Conservation (phyloP, 2,113 vertebrate genomes). For the Alexandromys fortis region DNA sequence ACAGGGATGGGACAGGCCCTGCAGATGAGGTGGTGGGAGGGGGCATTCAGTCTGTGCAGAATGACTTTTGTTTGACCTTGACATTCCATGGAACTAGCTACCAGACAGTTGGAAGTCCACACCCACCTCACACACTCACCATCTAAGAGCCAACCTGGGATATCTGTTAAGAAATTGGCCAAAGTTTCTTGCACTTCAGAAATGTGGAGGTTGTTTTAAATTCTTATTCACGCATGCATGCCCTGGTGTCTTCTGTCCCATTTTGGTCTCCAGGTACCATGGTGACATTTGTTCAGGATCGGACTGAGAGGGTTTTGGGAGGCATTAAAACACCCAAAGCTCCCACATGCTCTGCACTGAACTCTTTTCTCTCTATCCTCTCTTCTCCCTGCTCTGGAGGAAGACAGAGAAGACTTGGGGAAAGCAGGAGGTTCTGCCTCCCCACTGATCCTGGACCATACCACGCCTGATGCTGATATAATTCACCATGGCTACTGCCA, state of each 20-base stretch:
- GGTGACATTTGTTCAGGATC: neutral
- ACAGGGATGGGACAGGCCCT: accelerated
- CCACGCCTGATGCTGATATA: accelerated
- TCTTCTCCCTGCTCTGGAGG: neutral
- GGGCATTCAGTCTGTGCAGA: accelerated
- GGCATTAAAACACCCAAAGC: neutral
- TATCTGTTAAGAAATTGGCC: accelerated
- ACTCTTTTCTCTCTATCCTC: neutral
- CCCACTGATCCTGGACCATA: neutral
- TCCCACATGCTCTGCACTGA: neutral
- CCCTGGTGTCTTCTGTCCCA: neutral
- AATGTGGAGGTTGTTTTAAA: neutral
- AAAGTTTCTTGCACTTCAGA: neutral
- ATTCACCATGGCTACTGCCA: neutral
- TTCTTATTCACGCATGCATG: neutral
- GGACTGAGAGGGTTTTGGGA: neutral
- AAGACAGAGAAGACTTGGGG: neutral
- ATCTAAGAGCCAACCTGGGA: neutral
- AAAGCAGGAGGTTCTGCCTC: neutral
- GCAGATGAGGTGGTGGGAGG: accelerated
- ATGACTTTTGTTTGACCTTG: neutral
- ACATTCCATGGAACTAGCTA: neutral
- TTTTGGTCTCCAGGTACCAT: neutral
- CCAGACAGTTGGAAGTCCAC: neutral
- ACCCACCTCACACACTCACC: neutral